phyloP scores from a whole-genome alignment of 1,140 invertebrate species.

The Apis florea region DNA sequence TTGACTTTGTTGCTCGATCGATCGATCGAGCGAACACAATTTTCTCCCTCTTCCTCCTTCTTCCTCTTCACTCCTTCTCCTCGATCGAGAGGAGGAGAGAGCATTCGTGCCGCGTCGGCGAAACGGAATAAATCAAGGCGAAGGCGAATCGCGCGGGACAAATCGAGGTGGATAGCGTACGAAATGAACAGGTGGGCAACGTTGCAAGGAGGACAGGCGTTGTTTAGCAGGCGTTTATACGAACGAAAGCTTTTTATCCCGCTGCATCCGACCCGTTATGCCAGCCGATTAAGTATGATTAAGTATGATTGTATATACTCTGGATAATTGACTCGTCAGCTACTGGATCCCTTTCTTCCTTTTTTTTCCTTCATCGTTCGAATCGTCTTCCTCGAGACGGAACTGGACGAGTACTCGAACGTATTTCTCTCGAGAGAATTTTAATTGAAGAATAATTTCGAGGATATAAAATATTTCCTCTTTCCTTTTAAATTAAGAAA shows the following conservation, averaged over 20 bases:
- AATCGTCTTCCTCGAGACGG: too few relatives aligned
- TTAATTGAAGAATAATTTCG: too few relatives aligned
- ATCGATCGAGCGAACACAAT: background rate
- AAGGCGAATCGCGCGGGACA: background rate
- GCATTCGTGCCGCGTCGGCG: background rate
- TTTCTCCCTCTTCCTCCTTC: too few relatives aligned
- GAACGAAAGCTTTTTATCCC: constrained; percentile 4
- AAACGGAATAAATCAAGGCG: constrained; percentile 1
- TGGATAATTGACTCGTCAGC: background rate
- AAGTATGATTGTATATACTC: background rate
- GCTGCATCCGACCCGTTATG: background rate
- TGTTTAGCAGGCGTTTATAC: background rate
- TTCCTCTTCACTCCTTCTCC: background rate
- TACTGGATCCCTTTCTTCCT: background rate
- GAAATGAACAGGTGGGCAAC: constrained; percentile 3
- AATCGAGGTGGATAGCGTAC: background rate
- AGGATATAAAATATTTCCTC: too few relatives aligned
- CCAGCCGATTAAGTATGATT: constrained; percentile 6
- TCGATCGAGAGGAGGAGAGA: constrained; percentile 22
- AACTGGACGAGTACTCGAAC: too few relatives aligned
- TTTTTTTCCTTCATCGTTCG: too few relatives aligned
- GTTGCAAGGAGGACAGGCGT: background rate
- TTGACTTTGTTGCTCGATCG: constrained; percentile 11
- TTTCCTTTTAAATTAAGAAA: too few relatives aligned
- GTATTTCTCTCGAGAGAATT: too few relatives aligned